Evolutionary conservation across 2,888 invertebrate species (phyloP).

Genomic region (Drosophila austrosaltans): DNA sequence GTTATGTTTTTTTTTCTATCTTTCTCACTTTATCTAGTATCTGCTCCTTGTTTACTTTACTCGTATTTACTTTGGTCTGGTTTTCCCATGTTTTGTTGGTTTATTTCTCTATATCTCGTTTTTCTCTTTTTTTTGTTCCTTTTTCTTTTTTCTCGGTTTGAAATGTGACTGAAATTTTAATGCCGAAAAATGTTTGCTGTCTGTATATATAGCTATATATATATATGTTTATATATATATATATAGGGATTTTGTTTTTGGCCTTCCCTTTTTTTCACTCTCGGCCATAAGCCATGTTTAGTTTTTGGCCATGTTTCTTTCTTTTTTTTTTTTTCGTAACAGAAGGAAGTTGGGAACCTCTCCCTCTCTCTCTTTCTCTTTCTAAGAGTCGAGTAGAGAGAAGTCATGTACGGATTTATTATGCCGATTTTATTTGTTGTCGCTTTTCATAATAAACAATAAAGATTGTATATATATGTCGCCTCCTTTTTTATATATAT

Average conservation of each 20-base stretch:
- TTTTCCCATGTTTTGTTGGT: conserved; percentile 12
- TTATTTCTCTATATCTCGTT: conserved; percentile 48
- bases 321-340: conserved; percentile 5
- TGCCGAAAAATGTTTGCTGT: conserved; percentile 49
- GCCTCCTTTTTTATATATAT: neutral
- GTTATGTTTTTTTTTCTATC: conserved; percentile 16
- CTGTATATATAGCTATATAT: conserved; percentile 11
- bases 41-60: conserved; percentile 61
- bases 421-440: conserved; percentile 64
- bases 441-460: conserved; percentile 63
- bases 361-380: neutral
- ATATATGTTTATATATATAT: neutral
- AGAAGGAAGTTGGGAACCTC: neutral
- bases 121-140: conserved; percentile 32
- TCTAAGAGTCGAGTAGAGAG: conserved; percentile 5
- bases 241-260: conserved; percentile 27
- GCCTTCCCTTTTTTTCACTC: conserved; percentile 46
- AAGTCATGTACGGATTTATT: conserved; percentile 60
- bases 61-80: conserved; percentile 65
- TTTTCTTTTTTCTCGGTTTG: conserved; percentile 61
- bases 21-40: conserved; percentile 26
- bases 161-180: conserved; percentile 76
- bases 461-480: conserved; percentile 12
- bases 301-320: conserved; percentile 35
- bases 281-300: conserved; percentile 37